A percentile compares a stretch with the other conserved stretches of the same genome.
Evolutionary conservation across 2,888 invertebrate genomes (phyloP).

Genomic region (Lottia gigantea): DNA sequence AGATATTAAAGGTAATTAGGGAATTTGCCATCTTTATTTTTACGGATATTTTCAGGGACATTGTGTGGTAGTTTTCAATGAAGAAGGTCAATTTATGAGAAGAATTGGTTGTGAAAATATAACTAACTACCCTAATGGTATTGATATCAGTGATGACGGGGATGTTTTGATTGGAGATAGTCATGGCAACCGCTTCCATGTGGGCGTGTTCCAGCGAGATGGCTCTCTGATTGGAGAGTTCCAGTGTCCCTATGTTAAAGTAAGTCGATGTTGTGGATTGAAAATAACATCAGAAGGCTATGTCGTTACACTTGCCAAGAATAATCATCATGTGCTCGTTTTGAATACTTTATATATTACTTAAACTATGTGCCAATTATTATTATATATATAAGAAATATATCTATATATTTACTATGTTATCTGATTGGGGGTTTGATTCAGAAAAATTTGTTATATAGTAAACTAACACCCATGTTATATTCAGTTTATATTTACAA

Average conservation of each 20-base stretch:
- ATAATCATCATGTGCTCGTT: constrained; percentile 98
- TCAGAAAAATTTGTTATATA: constrained; percentile 10
- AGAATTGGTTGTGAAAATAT: constrained; percentile 95
- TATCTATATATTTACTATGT: constrained; percentile 25
- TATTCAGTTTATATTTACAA: constrained; percentile 11
- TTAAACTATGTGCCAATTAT: constrained; percentile 37
- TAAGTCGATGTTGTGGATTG: constrained; percentile 96
- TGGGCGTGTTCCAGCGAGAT: constrained; percentile 92
- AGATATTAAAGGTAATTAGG: too few species aligned
- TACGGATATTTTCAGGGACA: constrained; percentile 81
- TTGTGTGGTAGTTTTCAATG: constrained; percentile 91
- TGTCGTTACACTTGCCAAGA: constrained; percentile 90
- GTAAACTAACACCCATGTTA: constrained; percentile 8
- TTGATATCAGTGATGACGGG: constrained; percentile 96
- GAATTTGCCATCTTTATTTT: not conserved
- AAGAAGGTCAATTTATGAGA: constrained; percentile 88
- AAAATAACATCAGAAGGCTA: constrained; percentile 97
- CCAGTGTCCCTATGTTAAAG: constrained; percentile 97
- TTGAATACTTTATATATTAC: constrained; percentile 72
- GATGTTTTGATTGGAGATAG: constrained; percentile 97
- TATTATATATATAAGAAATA: constrained; percentile 21
- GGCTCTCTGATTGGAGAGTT: constrained; percentile 80
- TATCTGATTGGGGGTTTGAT: constrained; percentile 6
- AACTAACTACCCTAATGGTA: constrained; percentile 97
- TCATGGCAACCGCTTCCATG: constrained; percentile 97